Conservation (phyloP, 2,797 vertebrate genomes). For the Antrozous pallidus region DNA sequence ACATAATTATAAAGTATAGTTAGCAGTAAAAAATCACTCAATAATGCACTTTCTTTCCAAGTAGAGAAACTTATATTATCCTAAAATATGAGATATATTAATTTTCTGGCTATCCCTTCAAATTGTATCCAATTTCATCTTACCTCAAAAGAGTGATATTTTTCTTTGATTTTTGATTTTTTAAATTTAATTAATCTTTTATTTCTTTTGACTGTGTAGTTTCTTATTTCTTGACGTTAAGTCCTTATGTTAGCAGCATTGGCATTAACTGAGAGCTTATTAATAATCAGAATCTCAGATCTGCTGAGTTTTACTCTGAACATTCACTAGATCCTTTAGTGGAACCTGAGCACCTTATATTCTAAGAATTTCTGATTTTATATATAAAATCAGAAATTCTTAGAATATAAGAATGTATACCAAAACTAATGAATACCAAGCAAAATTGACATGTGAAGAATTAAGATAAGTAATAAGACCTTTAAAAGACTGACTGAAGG, state of each 20-base stretch:
- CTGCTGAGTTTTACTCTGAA: neutral
- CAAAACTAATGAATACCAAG: neutral
- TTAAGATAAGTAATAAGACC: neutral
- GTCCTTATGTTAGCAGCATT: neutral
- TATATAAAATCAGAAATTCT: too few species aligned
- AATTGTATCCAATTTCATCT: neutral
- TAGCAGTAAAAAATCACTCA: neutral
- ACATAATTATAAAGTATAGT: neutral
- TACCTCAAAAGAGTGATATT: neutral
- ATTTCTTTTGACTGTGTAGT: neutral
- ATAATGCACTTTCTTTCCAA: neutral
- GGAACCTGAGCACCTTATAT: neutral
- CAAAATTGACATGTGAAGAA: neutral
- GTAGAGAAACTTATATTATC: neutral
- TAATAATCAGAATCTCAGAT: neutral
- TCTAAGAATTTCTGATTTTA: neutral
- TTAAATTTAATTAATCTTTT: neutral
- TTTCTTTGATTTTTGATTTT: neutral
- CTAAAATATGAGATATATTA: neutral
- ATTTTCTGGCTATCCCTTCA: neutral
- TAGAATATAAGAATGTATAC: too few species aligned
- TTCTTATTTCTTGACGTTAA: neutral
- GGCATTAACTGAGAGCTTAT: neutral
- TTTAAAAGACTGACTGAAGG: neutral
- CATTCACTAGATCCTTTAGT: neutral